Conservation (phyloP, 2,113 vertebrate species). For the Erythrocercus mccallii region DNA sequence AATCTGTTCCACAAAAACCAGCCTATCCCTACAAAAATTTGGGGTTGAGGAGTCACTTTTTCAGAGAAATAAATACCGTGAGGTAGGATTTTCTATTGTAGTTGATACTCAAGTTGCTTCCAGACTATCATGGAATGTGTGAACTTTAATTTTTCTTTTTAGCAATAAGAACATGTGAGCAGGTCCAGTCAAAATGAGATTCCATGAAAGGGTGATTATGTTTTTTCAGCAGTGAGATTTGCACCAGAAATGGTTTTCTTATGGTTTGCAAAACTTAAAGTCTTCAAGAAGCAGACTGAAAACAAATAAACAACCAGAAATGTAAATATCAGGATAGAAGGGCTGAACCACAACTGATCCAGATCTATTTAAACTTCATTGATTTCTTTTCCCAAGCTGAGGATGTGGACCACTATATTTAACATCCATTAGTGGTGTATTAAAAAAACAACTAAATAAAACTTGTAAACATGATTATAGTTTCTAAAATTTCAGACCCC, state of each 20-base stretch:
- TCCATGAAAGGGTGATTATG: neutral
- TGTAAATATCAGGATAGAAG: neutral
- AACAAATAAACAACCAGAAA: neutral
- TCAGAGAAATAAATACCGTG: neutral
- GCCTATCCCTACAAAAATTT: neutral
- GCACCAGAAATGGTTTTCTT: neutral
- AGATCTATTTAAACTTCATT: neutral
- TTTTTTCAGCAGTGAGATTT: neutral
- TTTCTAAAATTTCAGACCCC: slow-evolving; percentile 17
- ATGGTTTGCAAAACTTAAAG: neutral
- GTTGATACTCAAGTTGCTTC: neutral
- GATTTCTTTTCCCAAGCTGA: neutral
- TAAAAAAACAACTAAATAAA: slow-evolving; percentile 22
- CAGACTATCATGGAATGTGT: rapidly evolving
- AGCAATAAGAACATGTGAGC: neutral
- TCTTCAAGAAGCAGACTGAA: neutral
- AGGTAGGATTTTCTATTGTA: neutral
- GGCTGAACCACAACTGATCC: neutral
- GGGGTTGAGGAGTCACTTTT: neutral
- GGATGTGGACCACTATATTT: neutral
- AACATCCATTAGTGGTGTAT: slow-evolving; percentile 44
- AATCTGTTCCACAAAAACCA: neutral
- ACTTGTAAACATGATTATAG: neutral
- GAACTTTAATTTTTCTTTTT: neutral
- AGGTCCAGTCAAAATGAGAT: neutral